Conservation (phyloP, 2,888 invertebrate genomes). For the Unio delphinus region DNA sequence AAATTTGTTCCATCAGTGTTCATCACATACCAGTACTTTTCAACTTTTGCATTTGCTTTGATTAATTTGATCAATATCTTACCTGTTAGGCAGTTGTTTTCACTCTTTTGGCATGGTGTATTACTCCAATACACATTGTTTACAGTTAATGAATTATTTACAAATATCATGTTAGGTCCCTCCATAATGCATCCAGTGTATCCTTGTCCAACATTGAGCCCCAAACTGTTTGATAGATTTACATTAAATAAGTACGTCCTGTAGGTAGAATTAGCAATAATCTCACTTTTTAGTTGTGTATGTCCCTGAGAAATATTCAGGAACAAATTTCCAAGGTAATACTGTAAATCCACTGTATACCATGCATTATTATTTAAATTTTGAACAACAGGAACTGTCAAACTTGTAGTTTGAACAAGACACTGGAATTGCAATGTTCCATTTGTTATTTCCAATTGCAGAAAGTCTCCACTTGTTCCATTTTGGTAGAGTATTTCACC, state of each 20-base stretch:
- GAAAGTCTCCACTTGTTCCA: conserved; percentile 31
- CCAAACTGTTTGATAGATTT: conserved; percentile 27
- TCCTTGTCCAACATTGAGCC: conserved; percentile 35
- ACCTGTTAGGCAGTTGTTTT: conserved; percentile 27
- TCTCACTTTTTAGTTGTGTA: conserved; percentile 16
- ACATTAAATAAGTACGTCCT: conserved; percentile 32
- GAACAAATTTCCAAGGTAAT: conserved; percentile 32
- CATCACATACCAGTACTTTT: neutral
- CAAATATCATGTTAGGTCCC: conserved; percentile 45
- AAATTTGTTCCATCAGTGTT: neutral
- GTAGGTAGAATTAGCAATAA: conserved; percentile 42
- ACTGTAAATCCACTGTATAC: conserved; percentile 32
- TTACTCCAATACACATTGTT: conserved; percentile 37
- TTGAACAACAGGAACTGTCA: conserved; percentile 16
- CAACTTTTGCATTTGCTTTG: neutral
- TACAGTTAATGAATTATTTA: conserved; percentile 12
- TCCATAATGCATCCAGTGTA: conserved; percentile 48
- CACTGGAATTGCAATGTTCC: conserved; percentile 38
- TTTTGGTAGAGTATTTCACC: conserved; percentile 43
- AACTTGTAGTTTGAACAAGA: conserved; percentile 17
- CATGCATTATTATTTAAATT: conserved; percentile 39
- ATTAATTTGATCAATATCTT: conserved; percentile 4
- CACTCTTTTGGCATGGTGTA: conserved; percentile 24
- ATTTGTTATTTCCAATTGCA: conserved; percentile 32
- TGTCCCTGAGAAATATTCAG: conserved; percentile 33